Evolutionary conservation across 2,113 vertebrate species (phyloP).

Genomic region (Apaloderma vittatum): DNA sequence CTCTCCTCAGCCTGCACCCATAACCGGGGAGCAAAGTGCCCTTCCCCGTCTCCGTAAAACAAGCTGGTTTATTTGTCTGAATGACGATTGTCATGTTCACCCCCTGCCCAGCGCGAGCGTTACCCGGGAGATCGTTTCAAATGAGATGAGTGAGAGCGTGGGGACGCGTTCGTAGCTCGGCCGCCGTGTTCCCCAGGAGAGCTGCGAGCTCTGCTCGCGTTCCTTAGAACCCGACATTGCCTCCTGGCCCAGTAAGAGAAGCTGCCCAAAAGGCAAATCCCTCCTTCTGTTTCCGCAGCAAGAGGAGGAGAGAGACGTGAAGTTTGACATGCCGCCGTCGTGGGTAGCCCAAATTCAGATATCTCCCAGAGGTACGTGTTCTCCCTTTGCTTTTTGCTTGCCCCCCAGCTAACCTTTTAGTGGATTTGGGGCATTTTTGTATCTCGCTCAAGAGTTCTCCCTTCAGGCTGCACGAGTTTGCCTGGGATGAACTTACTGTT

Average conservation of each 20-base stretch:
- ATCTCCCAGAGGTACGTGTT: conserved; percentile 80
- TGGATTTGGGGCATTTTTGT: neutral
- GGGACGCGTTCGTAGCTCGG: neutral
- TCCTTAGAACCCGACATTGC: neutral
- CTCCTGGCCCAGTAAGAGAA: neutral
- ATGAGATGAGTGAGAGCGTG: neutral
- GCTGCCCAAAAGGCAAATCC: neutral
- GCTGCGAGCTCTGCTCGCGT: neutral
- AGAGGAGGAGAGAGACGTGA: conserved; percentile 52
- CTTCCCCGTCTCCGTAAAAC: neutral
- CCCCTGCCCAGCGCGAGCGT: neutral
- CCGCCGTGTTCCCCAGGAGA: neutral
- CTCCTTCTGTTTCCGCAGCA: conserved; percentile 65
- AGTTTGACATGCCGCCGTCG: conserved; percentile 85
- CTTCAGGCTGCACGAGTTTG: neutral
- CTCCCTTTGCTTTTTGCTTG: neutral
- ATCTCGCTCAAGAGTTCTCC: neutral
- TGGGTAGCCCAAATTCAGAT: conserved; percentile 86
- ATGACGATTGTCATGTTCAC: neutral
- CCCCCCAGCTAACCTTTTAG: neutral
- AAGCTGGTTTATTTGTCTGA: neutral
- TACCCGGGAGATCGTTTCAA: neutral
- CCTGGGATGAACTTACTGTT: too few relatives aligned
- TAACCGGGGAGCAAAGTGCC: fast-evolving
- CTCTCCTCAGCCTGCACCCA: neutral